Evolutionary conservation across 1,140 invertebrate species (phyloP), one percentile per base, ranked within the genome.

Genomic region (Drosophila quadrilineata): DNA sequence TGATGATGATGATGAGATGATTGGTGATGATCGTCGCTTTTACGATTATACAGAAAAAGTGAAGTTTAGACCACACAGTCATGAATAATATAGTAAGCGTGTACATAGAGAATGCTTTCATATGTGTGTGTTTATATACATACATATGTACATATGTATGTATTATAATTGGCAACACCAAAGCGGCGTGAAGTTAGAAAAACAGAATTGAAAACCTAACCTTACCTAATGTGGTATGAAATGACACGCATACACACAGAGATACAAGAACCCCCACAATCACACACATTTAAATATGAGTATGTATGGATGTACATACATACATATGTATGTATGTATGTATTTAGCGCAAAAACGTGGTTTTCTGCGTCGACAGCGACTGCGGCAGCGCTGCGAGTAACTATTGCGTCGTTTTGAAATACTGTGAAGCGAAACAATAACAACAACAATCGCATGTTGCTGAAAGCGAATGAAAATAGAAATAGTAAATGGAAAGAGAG

Each of bases 171-270:
- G 36, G 21, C 12, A 69, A 59, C 40, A 43, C 31, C 33, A 69
- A 75, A 40, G 46, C 38, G 63, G 54, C 56, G 57, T 41, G 65
- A 48, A 71, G 60, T 60, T 85, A 58, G 54, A 65, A 85, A n/a
- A 85, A 82, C 64, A 70, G 62, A 85, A 85, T 85, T 85, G 57
- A 85, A 84, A 84, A 79, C 79, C 79, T 84, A 84, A 84, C 79
- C 79, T 84, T 85, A 84, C 79, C 79, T 84, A 84, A 84, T 84
- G 79, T 85, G 74, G 76, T 77, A 77, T 60, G 66, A 77, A 58
- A 63, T 58, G 57, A 45, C 52, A 73, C 71, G 38, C 36, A 70
- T 56, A 50, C 57, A 64, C 38, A 58, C 46, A 58, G 12, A 56
- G n/a, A 53, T 38, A 29, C 31, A 46, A 28, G 22, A 16, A 53